Conservation (phyloP, 2,888 invertebrate genomes). For the Meteorus cinctellus region DNA sequence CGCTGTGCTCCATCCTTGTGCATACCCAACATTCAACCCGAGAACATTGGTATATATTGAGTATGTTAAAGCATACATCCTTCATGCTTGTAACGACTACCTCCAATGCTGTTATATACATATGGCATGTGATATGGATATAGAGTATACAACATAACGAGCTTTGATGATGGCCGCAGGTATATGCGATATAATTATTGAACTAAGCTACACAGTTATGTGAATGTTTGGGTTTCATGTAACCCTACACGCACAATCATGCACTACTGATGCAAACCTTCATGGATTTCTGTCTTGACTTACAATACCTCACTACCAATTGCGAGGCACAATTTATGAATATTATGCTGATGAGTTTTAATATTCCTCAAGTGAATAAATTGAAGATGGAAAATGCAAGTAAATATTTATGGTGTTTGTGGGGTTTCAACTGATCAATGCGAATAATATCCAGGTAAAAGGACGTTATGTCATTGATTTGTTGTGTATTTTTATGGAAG, state of each 20-base stretch:
- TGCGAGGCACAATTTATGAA: background rate
- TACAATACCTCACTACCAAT: background rate
- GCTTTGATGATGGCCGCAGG: background rate
- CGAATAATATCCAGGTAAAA: no score
- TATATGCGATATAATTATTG: conserved; percentile 10
- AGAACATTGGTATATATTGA: background rate
- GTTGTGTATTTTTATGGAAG: no score
- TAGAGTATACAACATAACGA: background rate
- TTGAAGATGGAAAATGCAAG: background rate
- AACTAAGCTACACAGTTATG: background rate
- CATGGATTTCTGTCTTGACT: background rate
- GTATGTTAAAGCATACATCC: background rate
- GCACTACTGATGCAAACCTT: background rate
- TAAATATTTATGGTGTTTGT: background rate
- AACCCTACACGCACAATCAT: conserved; percentile 1
- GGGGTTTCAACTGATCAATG: no score
- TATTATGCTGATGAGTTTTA: background rate
- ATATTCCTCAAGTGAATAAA: background rate
- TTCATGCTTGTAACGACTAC: background rate
- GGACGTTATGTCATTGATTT: no score
- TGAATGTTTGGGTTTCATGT: conserved; percentile 6
- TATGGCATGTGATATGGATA: background rate
- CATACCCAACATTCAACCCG: background rate
- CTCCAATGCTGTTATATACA: background rate
- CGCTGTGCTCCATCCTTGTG: conserved; percentile 8